Conservation (phyloP, 30 jellyfish, hydroid and myxozoan species). For the Pelagia noctiluca region DNA sequence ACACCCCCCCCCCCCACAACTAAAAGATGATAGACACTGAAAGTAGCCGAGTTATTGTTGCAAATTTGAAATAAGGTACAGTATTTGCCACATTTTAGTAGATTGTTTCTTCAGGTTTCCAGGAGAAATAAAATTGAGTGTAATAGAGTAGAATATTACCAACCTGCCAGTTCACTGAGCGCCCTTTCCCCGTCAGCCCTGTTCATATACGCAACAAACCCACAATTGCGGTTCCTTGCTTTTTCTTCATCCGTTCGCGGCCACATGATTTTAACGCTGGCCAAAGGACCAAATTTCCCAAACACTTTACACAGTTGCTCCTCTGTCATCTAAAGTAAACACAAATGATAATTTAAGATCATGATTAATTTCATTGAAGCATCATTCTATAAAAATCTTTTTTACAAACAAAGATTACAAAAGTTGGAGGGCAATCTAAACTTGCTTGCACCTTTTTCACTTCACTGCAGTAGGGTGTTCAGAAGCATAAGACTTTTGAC, state of each 20-base stretch:
- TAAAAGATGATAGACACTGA: not conserved
- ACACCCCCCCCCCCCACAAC: too few species aligned
- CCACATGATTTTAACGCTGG: slow-evolving; percentile 99
- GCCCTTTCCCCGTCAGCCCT: slow-evolving; percentile 94
- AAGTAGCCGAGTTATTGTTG: not conserved
- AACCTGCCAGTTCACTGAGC: slow-evolving; percentile 82
- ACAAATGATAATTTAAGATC: not conserved
- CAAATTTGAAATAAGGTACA: not conserved
- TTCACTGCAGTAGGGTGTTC: too few species aligned
- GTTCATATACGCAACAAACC: slow-evolving; percentile 97
- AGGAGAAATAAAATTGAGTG: too few species aligned
- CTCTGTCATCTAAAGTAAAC: slow-evolving; percentile 84
- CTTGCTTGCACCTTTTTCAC: too few species aligned
- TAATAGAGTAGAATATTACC: not conserved
- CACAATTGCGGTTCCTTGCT: slow-evolving; percentile 96
- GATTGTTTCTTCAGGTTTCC: too few species aligned
- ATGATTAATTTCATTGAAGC: not conserved
- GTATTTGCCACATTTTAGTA: not conserved
- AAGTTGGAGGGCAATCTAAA: not conserved
- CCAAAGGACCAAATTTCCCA: slow-evolving; percentile 97
- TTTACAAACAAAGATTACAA: not conserved
- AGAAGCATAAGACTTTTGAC: too few species aligned
- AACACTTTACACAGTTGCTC: slow-evolving; percentile 90
- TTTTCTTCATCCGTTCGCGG: slow-evolving; percentile 99
- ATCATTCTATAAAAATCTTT: not conserved